Base-by-base conservation (phyloP, 2,797 vertebrate genomes). In the Pelochelys cantorii region DNA sequence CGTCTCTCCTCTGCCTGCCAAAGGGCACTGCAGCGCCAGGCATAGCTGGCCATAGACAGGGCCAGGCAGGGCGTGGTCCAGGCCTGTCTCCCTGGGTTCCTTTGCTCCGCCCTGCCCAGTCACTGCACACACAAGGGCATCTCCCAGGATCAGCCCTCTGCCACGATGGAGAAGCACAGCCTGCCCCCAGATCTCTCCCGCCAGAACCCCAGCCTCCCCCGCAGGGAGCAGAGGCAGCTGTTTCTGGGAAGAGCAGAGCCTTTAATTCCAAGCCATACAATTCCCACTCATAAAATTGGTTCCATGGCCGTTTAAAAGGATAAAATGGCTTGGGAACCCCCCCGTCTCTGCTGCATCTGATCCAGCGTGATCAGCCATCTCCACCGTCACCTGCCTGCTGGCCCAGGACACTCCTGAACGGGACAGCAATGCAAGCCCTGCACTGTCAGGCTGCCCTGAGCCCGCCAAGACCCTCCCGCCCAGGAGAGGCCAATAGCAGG, bases 1-100 rank as follows among this genome's bases (percentile, higher is more conserved):
- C 78, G 1, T 20, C 14, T 25, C n/a, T n/a, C 78, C 55, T 53
- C 1, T 52, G 74, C 94, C 98, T 94, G 99, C 98, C 99, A 99
- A 1, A 99, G 99, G 1, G 99, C 99, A 53, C 53, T 54, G 31
- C 53, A 17, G 53, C 29, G 22, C 31, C 52, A 18, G 10, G 17
- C 59, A 98, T 98, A 88, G 98, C 98, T 88, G 93, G 93, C 52
- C 96, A 87, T 79, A 97, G 94, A 60, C 95, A 31, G 29, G 62
- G 29, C 15, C 37, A 22, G 68, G 29, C 17, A 56, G 5, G 55
- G 55, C 55, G 3, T 22, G 17, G 6, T 56, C 20, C 55, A 54
- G 53, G 11, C 42, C 42, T 2, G 7, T 31, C 60, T 62, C 27
- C 59, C 59, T 12, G 59, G 10, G 2, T 59, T 68, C 15, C 65